Base-by-base conservation (phyloP, 2,797 vertebrate species). In the Paratrypauchen microcephalus region DNA sequence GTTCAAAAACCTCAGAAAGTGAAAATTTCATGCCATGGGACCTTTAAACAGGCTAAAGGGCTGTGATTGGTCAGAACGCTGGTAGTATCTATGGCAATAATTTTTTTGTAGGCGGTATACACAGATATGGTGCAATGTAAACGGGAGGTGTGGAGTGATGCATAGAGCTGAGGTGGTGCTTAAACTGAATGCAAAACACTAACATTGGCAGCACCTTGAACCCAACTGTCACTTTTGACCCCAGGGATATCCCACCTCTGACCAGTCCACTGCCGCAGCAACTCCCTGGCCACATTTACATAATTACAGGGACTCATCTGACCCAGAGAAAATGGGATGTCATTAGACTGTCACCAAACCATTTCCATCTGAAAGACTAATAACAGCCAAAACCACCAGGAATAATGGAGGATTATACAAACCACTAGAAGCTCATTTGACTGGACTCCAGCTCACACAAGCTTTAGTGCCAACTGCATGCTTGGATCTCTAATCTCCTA, bases 261-360 rank as follows among this genome's bases (percentile, higher is more conserved):
- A 71, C 41, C 75, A 48, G n/a, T 26, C 15, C 80, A 68, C 80
- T 75, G 67, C 74, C 45, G 11, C 28, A 72, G 6, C 69, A 52
- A 41, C 0, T 7, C 54, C 70, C 48, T 66, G 28, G 2, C 5
- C 36, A 58, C 50, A 89, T 91, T 85, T 88, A 69, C 87, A 88
- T 90, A 90, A 90, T 90, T 80, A 83, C 82, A 84, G 70, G 73
- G 81, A 69, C 78, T 73, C 69, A 4, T 68, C 62, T 78, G 82
- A 86, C 85, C 81, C 65, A 52, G 63, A 58, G 75, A 78, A 80
- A 84, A 85, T 71, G 70, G 71, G 72, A 71, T 72, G 78, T 83
- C 83, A 77, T 68, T 76, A 71, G 61, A 41, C 59, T 80, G 76
- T 77, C 76, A 65, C 69, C 57, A 68, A 78, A 81, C 23, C 1